Evolutionary conservation across 1,140 invertebrate genomes (phyloP), one percentile per base, ranked within the genome.

Genomic region (Drosophila sproati): DNA sequence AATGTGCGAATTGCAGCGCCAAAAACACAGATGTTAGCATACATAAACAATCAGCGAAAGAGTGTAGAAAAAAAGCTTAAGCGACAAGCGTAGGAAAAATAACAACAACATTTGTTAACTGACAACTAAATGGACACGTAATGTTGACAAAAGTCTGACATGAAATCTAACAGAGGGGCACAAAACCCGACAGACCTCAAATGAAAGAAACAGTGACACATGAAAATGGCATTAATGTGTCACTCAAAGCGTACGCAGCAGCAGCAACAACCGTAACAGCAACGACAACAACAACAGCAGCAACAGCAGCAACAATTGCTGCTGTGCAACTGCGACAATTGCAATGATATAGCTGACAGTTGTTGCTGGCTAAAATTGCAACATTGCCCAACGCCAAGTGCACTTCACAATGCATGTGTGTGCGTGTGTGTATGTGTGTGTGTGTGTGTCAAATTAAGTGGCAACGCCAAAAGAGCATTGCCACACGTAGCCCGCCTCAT

Each of bases 221-320:
- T 90, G 85, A 89, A 89, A 89, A 89, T 89, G 80, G 81, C 85
- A 89, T 89, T 89, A 89, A 89, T 89, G 85, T 89, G 85, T 89
- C 85, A 89, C 86, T 89, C 85, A 89, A 89, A 89, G 78, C 82
- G 85, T 61, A 89, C 70, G 73, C 66, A 72, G 59, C 59, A 64
- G 54, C 47, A 64, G 3, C 45, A 12, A 12, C 12, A 12, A 12
- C 12, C 12, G 12, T 12, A 12, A 12, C 12, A 57, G 28, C 80
- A 81, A 35, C 72, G 77, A 61, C 63, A 69, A 56, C 64, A 76
- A 61, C 71, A 68, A 50, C 39, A 28, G 8, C 43, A 72, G 52
- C 59, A 64, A 50, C 47, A 64, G 3, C 45, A 57, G 28, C 80
- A 81, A 35, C 72, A 79, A 61, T 60, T 69, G 56, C 68, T 73